Conservation (phyloP, 2,113 vertebrate genomes). For the Colinus virginianus region DNA sequence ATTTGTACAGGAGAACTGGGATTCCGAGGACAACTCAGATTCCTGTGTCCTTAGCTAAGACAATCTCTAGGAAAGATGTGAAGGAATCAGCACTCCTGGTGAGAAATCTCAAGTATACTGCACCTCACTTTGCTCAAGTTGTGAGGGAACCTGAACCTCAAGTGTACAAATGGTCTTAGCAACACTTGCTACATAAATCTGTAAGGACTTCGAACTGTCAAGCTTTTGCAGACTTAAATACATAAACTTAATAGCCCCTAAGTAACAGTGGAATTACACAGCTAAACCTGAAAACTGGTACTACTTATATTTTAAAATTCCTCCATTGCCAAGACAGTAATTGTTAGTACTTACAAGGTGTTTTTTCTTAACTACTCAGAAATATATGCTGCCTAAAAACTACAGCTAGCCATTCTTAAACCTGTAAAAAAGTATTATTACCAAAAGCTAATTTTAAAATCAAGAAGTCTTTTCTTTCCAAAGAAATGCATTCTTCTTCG, state of each 20-base stretch:
- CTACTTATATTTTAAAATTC: neutral
- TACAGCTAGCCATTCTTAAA: neutral
- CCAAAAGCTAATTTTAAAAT: neutral
- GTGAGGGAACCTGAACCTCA: neutral
- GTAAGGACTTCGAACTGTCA: neutral
- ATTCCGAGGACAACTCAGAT: neutral
- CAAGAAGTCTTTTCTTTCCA: neutral
- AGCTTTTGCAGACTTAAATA: neutral
- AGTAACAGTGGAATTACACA: neutral
- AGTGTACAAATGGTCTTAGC: neutral
- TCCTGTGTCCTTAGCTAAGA: neutral
- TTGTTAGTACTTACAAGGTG: neutral
- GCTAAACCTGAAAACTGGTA: neutral
- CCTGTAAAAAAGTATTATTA: neutral
- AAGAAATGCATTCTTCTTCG: neutral
- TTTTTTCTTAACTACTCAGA: neutral
- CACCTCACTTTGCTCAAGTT: neutral
- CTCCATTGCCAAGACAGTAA: neutral
- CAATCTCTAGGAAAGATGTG: neutral
- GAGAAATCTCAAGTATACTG: neutral
- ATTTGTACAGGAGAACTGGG: neutral
- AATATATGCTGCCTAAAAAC: neutral
- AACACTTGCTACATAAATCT: neutral
- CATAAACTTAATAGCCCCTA: neutral
- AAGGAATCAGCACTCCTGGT: neutral